A percentile compares a stretch with the other conserved stretches of the same genome.
These are phyloP conservation scores for Heterodera schachtii DNA, from an alignment of 1,140 invertebrate species.

Conservation along the genomic window DNA sequence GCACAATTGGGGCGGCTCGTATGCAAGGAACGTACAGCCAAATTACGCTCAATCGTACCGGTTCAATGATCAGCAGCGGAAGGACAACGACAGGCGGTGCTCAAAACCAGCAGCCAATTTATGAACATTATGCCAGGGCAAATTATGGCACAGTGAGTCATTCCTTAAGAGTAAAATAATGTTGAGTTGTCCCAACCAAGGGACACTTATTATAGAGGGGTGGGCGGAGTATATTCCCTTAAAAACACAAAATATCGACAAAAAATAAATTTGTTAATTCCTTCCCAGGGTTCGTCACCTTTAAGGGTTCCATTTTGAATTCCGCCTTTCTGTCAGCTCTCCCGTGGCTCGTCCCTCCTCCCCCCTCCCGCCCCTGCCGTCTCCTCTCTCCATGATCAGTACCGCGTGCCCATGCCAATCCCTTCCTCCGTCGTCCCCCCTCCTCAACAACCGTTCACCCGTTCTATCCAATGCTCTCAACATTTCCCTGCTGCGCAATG, in stretches of 20 bases:
- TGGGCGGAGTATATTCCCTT: too few species aligned
- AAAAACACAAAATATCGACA: too few species aligned
- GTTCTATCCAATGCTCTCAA: background rate
- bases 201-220: too few species aligned
- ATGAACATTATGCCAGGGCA: constrained; percentile 27
- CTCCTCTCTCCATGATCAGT: constrained; percentile 3
- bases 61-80: constrained; percentile 17
- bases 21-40: background rate
- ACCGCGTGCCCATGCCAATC: background rate
- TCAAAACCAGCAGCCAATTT: constrained; percentile 29
- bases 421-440: background rate
- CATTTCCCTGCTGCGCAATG: background rate
- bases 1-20: constrained; percentile 15
- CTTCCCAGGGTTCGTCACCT: too few species aligned
- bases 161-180: too few species aligned
- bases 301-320: too few species aligned
- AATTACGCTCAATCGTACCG: constrained; percentile 16
- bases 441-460: background rate
- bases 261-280: too few species aligned
- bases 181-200: too few species aligned
- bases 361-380: too few species aligned
- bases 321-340: background rate
- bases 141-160: constrained; percentile 25
- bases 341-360: background rate
- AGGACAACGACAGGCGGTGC: background rate